Conservation (phyloP, 1,140 invertebrate species). For the Sogatella furcifera region DNA sequence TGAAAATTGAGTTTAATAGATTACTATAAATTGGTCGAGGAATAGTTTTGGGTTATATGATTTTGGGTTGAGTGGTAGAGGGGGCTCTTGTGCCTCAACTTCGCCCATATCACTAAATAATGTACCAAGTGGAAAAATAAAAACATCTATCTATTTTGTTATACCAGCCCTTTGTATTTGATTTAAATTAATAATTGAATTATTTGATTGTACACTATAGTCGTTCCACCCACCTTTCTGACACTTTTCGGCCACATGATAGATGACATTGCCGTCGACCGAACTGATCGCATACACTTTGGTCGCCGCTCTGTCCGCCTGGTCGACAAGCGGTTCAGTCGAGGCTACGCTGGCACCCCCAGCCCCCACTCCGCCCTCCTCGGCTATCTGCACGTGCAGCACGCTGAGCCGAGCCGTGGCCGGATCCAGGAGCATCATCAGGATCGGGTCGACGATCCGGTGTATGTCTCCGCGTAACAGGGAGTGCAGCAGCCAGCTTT, state of each 20-base stretch:
- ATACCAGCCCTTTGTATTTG: too few relatives aligned
- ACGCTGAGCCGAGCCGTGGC: constrained; percentile 78
- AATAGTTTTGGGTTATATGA: too few relatives aligned
- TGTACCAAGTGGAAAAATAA: too few relatives aligned
- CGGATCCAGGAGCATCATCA: constrained; percentile 67
- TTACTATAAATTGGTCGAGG: too few relatives aligned
- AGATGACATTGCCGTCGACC: constrained; percentile 75
- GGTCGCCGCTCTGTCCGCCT: constrained; percentile 30
- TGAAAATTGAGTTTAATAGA: too few relatives aligned
- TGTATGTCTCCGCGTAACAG: constrained; percentile 65
- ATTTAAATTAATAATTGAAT: too few relatives aligned
- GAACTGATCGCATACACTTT: constrained; percentile 80
- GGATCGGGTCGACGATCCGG: constrained; percentile 66
- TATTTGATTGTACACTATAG: too few relatives aligned
- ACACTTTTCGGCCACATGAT: constrained; percentile 46
- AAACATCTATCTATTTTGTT: too few relatives aligned
- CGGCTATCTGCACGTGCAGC: constrained; percentile 46
- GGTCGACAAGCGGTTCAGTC: not conserved
- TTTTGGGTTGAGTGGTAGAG: too few relatives aligned
- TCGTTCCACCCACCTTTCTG: not conserved
- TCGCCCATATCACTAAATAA: too few relatives aligned
- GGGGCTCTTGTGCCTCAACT: too few relatives aligned
- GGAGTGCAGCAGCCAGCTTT: constrained; percentile 61
- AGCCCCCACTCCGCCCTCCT: not conserved
- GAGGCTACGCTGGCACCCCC: too few relatives aligned